Base-by-base conservation (phyloP, 2,888 invertebrate species). In the Cynaeus angustus region DNA sequence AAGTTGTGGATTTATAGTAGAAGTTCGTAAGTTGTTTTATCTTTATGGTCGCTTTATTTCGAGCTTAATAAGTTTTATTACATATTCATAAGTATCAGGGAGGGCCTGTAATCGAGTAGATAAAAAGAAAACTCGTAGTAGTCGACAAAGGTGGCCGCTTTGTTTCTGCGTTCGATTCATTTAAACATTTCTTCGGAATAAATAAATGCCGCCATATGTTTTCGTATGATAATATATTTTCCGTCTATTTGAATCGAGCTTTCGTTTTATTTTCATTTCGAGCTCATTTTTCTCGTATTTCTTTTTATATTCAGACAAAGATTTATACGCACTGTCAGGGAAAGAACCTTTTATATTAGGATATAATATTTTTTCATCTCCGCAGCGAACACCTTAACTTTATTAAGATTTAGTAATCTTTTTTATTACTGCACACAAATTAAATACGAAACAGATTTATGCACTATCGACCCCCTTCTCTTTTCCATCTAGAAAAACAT, bases 1-100 rank as follows among this genome's bases (percentile, higher is more conserved):
- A 85, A 85, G 84, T 85, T 85, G 80, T 79, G 83, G 82, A 85
- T 85, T 85, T 85, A 85, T 85, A 82, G 84, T 81, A 75, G 81
- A 85, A 85, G 83, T 85, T 84, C 75, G 8, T 59, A 82, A 82
- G 82, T 83, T 83, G 83, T 83, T 83, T 83, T 83, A 84, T 84
- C 83, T 83, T 83, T 83, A 83, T 81, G 82, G 81, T 79, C 78
- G 81, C 80, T 80, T 83, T 81, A 81, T 82, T 82, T 81, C 76
- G 78, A 78, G 80, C 80, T 83, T 83, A 81, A 81, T 82, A 82
- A 83, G 79, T 82, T 83, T 82, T 82, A 83, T 82, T 83, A 81
- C 83, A 82, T 82, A 83, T 83, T 83, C 82, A 81, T 83, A 80
- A 81, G 78, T 78, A 76, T 75, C 75, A 72, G 71, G 70, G 74